Conservation (phyloP, 2,888 invertebrate species). For the Meta bourneti region DNA sequence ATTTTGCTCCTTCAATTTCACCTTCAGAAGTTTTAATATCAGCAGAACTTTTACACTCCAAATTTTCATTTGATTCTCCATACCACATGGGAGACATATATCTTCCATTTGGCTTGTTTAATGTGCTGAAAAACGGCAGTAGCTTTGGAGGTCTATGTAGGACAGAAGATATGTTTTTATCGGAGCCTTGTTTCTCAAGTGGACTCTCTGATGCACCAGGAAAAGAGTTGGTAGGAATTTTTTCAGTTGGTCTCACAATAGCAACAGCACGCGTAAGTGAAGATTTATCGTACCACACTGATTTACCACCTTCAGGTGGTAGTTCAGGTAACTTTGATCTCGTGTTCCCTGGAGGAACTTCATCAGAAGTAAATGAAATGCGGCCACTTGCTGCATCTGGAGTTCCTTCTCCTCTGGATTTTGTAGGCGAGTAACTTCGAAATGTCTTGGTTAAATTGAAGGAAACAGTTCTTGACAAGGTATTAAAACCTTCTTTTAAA, state of each 20-base stretch:
- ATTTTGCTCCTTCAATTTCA: conserved; percentile 6
- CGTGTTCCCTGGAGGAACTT: neutral
- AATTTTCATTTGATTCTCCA: conserved; percentile 29
- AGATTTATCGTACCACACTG: conserved; percentile 71
- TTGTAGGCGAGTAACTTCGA: conserved; percentile 48
- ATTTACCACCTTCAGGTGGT: conserved; percentile 46
- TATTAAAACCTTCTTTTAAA: conserved; percentile 51
- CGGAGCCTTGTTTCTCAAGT: neutral
- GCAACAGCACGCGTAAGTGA: conserved; percentile 58
- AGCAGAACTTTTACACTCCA: neutral
- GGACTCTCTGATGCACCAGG: conserved; percentile 8
- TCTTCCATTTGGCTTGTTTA: conserved; percentile 42
- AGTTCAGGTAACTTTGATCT: conserved; percentile 43
- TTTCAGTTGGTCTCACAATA: conserved; percentile 60
- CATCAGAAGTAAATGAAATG: neutral
- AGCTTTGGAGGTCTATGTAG: conserved; percentile 59
- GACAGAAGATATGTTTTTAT: conserved; percentile 15
- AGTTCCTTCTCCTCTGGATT: conserved; percentile 11
- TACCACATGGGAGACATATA: conserved; percentile 58
- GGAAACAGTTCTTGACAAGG: conserved; percentile 62
- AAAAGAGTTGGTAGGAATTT: neutral
- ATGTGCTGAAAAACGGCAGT: conserved; percentile 39
- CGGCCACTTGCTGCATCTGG: neutral
- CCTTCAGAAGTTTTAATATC: neutral
- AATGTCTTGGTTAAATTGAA: conserved; percentile 67